Evolutionary conservation across 1,140 invertebrate species (phyloP), one percentile per base, ranked within the genome.

Genomic region (Drosophila simulans): DNA sequence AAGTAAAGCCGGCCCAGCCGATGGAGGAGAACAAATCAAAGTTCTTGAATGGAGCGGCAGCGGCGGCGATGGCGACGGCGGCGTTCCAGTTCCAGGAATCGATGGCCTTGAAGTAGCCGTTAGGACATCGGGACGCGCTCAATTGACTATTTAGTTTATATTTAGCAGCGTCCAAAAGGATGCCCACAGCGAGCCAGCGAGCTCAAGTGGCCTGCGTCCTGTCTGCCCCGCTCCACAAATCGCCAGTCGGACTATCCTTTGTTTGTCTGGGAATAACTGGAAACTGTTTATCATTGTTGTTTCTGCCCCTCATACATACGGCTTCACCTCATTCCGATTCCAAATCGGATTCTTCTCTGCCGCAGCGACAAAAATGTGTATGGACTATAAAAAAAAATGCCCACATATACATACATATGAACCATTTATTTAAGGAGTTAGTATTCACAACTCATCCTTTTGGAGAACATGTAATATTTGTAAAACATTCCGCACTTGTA

Each of bases 61-160:
- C 66, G 46, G 57, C 73, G 15, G 39, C 17, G 49, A 25, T 22
- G 20, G 20, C 27, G 46, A 13, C 25, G 60, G 15, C 46, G 49
- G 49, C 74, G 75, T 70, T 70, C 64, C 64, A 71, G 77, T 85
- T 85, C 81, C 77, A 77, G 73, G 81, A 85, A 85, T 73, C 51
- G 77, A 70, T 73, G 81, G 81, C 81, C 81, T 85, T 80, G 81
- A 85, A 84, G 81, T 84, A 84, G 81, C 81, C 81, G 81, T 85
- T 84, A 84, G 81, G 81, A 77, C 59, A 48, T 27, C 58, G 57
- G 84, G 80, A 75, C 78, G 77, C 81, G 77, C 82, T 86, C 82
- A 86, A 85, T 81, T 85, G 82, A 86, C 84, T 85, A 85, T 85
- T 85, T 85, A 85, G 81, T 85, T 85, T 85, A 85, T 85, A 85